Conservation (phyloP, 2,888 invertebrate genomes). For the Melanargia galathea region DNA sequence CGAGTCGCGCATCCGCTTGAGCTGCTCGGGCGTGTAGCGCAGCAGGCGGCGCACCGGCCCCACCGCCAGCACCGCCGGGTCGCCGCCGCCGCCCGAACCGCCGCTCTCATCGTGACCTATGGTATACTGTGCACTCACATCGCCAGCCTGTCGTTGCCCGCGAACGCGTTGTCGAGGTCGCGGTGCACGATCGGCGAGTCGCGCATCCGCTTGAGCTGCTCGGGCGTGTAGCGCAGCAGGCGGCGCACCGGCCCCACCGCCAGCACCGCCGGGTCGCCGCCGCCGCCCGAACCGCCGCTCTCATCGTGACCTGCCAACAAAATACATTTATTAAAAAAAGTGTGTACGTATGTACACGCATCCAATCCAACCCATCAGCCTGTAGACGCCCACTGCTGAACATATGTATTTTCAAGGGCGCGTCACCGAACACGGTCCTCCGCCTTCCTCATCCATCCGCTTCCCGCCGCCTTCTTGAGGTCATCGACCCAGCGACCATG, state of each 20-base stretch:
- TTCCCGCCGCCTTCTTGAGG: too few species aligned
- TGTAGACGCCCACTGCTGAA: too few species aligned
- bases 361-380: not conserved
- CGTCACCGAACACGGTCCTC: too few species aligned
- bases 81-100: constrained; percentile 46
- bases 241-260: constrained; percentile 76
- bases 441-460: too few species aligned
- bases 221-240: constrained; percentile 83
- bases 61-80: too few species aligned
- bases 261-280: constrained; percentile 82
- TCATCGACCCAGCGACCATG: too few species aligned
- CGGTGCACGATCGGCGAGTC: constrained; percentile 86
- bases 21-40: constrained; percentile 85
- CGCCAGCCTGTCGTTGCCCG: constrained; percentile 67
- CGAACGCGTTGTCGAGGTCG: constrained; percentile 85
- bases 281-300: constrained; percentile 57
- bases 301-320: constrained; percentile 53
- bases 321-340: too few species aligned
- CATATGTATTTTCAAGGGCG: too few species aligned
- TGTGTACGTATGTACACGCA: too few species aligned
- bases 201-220: constrained; percentile 87
- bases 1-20: constrained; percentile 87
- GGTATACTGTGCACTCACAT: constrained; percentile 56
- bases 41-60: too few species aligned
- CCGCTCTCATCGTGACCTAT: constrained; percentile 57